These are phyloP conservation scores for Drosophila acutilabella DNA, from an alignment of 2,888 invertebrate species.

Conservation along the genomic window DNA sequence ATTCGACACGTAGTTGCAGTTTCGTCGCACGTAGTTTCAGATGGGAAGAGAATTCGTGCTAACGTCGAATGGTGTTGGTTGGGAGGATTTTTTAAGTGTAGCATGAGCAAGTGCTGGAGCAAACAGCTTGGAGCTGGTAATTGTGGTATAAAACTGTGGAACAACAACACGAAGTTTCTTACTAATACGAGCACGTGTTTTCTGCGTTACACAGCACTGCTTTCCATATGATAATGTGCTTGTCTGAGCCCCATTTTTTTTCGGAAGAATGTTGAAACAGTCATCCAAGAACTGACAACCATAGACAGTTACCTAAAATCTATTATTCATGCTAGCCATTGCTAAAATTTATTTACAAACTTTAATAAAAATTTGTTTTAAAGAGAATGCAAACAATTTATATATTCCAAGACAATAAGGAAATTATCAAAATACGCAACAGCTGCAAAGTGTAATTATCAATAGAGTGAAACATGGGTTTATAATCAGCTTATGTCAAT, in stretches of 20 bases:
- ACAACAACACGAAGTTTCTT: conserved; percentile 76
- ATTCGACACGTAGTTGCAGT: conserved; percentile 70
- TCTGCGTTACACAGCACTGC: conserved; percentile 54
- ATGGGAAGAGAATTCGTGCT: conserved; percentile 22
- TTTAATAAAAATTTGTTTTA: conserved; percentile 5
- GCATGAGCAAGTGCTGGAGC: conserved; percentile 20
- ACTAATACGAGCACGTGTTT: conserved; percentile 75
- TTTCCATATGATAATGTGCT: conserved; percentile 19
- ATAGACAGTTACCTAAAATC: background rate
- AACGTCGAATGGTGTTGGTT: background rate
- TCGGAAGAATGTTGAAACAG: background rate
- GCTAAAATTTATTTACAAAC: background rate
- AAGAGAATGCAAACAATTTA: background rate
- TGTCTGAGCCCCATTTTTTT: conserved; percentile 2
- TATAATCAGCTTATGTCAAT: conserved; percentile 65
- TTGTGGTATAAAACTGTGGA: conserved; percentile 79
- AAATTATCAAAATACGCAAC: conserved; percentile 9
- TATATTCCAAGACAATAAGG: background rate
- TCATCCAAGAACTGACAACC: background rate
- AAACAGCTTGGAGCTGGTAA: conserved; percentile 67
- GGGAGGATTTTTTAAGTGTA: background rate
- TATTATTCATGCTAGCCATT: background rate
- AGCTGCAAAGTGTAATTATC: conserved; percentile 22
- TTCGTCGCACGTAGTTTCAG: conserved; percentile 63
- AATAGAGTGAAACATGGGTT: conserved; percentile 21